Conservation (phyloP, 1,140 invertebrate species). For the Trichoplusia ni region DNA sequence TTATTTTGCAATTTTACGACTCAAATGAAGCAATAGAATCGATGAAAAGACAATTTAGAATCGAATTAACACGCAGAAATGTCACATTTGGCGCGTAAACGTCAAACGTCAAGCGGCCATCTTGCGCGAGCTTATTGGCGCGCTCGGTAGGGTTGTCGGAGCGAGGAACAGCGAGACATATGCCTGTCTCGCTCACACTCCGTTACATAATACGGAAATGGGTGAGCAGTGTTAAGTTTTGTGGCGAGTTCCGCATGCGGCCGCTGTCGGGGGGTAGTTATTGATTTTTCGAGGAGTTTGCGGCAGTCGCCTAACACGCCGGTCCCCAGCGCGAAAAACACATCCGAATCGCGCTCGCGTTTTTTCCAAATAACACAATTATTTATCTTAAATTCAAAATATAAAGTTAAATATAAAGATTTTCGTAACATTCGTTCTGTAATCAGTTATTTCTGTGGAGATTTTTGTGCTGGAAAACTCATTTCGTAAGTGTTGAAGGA, state of each 20-base stretch:
- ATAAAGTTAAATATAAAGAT: constrained; percentile 28
- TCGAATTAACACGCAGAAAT: constrained; percentile 61
- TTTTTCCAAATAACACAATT: constrained; percentile 50
- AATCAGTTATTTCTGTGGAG: constrained; percentile 52
- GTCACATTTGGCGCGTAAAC: constrained; percentile 77
- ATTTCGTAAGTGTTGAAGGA: constrained; percentile 64
- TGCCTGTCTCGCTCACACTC: constrained; percentile 54
- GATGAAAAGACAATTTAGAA: constrained; percentile 58
- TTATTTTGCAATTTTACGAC: constrained; percentile 33
- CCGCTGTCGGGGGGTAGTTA: constrained; percentile 64
- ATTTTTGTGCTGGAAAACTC: constrained; percentile 58
- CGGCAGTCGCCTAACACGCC: constrained; percentile 75
- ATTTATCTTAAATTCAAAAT: constrained; percentile 58
- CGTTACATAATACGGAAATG: constrained; percentile 77
- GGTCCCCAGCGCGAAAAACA: constrained; percentile 78
- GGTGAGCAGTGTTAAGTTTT: constrained; percentile 66
- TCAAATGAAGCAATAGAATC: constrained; percentile 68
- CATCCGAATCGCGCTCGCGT: constrained; percentile 68
- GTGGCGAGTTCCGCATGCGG: constrained; percentile 75
- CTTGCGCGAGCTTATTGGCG: constrained; percentile 63
- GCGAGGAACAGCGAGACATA: constrained; percentile 42
- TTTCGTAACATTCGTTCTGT: constrained; percentile 35
- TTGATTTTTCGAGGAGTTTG: constrained; percentile 78
- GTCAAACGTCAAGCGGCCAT: constrained; percentile 75
- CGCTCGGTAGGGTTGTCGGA: constrained; percentile 56